phyloP scores from a whole-genome alignment of 1,140 invertebrate species.

The Archegozetes longisetosus region DNA sequence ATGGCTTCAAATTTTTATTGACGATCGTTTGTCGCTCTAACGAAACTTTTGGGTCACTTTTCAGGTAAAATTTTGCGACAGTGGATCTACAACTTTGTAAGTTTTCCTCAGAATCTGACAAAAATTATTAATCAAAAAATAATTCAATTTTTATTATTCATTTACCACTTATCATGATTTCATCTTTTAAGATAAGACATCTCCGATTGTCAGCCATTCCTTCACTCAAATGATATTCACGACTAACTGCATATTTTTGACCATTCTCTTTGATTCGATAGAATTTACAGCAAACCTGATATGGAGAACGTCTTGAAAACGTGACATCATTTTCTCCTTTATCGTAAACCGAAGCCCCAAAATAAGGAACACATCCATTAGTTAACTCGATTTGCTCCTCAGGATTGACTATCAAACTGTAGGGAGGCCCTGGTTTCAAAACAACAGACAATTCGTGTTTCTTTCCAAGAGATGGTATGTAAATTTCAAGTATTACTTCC shows the following conservation, averaged over 20 bases:
- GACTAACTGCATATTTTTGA: neutral
- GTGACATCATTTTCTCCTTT: neutral
- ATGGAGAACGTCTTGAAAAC: neutral
- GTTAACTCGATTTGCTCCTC: neutral
- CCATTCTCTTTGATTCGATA: neutral
- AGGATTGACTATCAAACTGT: neutral
- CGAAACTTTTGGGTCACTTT: conserved; percentile 15
- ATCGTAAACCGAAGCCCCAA: neutral
- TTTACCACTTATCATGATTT: neutral
- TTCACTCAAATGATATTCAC: neutral
- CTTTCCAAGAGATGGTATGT: neutral
- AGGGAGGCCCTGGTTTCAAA: neutral
- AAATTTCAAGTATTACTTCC: neutral
- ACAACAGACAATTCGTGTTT: neutral
- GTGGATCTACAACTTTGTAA: neutral
- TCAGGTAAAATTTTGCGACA: neutral
- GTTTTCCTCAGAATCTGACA: too few species aligned
- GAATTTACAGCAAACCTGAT: neutral
- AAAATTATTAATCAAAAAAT: neutral
- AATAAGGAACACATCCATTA: neutral
- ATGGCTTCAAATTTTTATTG: too few species aligned
- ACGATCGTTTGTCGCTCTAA: too few species aligned
- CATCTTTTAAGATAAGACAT: neutral
- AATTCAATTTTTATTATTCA: neutral
- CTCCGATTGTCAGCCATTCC: neutral